Conservation (phyloP, 2,113 vertebrate genomes). For the Perca fluviatilis region DNA sequence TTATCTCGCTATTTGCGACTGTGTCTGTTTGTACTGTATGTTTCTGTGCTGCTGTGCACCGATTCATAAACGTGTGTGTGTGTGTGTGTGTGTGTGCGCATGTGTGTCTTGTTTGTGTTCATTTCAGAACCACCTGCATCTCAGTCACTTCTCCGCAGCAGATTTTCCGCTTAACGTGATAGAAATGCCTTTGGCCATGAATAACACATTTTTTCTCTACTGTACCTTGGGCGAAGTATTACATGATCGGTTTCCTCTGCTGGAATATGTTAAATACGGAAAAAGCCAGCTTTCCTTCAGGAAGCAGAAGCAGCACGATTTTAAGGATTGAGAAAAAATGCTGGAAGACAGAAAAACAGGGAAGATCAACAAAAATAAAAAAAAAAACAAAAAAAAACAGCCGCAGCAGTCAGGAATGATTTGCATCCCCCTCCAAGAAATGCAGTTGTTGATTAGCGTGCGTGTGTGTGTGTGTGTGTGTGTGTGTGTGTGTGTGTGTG, state of each 20-base stretch:
- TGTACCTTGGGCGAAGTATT: constrained; percentile 66
- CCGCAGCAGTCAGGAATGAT: constrained; percentile 68
- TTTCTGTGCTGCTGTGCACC: constrained; percentile 28
- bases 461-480: too few species aligned
- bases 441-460: constrained; percentile 13
- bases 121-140: constrained; percentile 71
- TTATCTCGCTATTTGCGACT: constrained; percentile 51
- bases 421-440: constrained; percentile 64
- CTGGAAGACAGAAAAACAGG: constrained; percentile 49
- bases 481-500: too few species aligned
- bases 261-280: constrained; percentile 56
- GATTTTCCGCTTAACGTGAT: constrained; percentile 78
- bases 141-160: constrained; percentile 61
- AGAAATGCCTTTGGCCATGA: constrained; percentile 71
- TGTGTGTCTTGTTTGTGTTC: constrained; percentile 38
- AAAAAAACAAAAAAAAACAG: constrained; percentile 11
- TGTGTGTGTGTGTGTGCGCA: constrained; percentile 23
- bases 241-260: constrained; percentile 68
- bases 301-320: constrained; percentile 44
- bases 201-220: constrained; percentile 75
- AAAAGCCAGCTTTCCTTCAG: constrained; percentile 31
- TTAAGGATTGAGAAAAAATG: constrained; percentile 45
- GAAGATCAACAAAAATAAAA: constrained; percentile 35
- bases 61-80: constrained; percentile 42
- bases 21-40: constrained; percentile 41